phyloP scores from a whole-genome alignment of 2,888 invertebrate genomes.

The Tipula lateralis region DNA sequence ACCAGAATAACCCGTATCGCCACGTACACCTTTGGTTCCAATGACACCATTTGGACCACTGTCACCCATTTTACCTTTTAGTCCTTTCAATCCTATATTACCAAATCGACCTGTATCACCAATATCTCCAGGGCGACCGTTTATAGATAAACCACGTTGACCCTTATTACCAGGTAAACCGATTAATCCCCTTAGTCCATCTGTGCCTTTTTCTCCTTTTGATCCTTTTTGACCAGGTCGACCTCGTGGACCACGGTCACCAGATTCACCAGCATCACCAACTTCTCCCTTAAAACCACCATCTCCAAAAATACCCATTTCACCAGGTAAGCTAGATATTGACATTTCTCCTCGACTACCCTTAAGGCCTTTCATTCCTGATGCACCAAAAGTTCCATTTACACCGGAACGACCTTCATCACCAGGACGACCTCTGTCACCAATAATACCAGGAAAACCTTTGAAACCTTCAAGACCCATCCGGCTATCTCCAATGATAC shows the following conservation, averaged over 20 bases:
- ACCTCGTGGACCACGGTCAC: slow-evolving; percentile 51
- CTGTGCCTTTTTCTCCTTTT: slow-evolving; percentile 55
- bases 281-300: slow-evolving; percentile 48
- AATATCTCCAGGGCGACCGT: slow-evolving; percentile 48
- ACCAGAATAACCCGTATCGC: slow-evolving; percentile 51
- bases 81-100: slow-evolving; percentile 32
- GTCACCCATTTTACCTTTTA: slow-evolving; percentile 54
- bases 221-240: slow-evolving; percentile 52
- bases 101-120: slow-evolving; percentile 38
- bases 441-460: slow-evolving; percentile 35
- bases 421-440: slow-evolving; percentile 33
- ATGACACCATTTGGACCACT: slow-evolving; percentile 53
- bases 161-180: slow-evolving; percentile 56
- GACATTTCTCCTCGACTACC: slow-evolving; percentile 50
- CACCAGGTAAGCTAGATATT: slow-evolving; percentile 45
- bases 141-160: slow-evolving; percentile 45
- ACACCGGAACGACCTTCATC: slow-evolving; percentile 62
- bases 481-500: slow-evolving; percentile 38
- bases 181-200: slow-evolving; percentile 54
- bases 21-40: slow-evolving; percentile 45
- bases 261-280: slow-evolving; percentile 53
- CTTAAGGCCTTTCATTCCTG: slow-evolving; percentile 55
- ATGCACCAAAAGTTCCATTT: slow-evolving; percentile 59
- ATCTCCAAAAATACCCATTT: slow-evolving; percentile 46
- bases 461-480: slow-evolving; percentile 33